Conservation (phyloP, 2,113 vertebrate species). For the Oplegnathus fasciatus region DNA sequence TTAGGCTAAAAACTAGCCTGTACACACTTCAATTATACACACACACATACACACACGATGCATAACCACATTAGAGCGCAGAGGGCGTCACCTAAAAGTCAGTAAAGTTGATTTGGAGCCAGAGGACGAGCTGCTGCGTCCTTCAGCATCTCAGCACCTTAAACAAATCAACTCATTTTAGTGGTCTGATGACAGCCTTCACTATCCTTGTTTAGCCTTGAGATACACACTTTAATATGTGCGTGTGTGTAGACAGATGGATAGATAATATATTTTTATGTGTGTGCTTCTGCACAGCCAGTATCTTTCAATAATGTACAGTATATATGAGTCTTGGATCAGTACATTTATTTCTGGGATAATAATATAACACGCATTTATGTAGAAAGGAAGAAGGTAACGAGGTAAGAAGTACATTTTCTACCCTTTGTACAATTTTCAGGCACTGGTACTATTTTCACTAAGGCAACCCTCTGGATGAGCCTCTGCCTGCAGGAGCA, state of each 20-base stretch:
- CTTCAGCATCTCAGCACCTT: conserved; percentile 50
- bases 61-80: conserved; percentile 61
- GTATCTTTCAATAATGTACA: not conserved
- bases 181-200: conserved; percentile 34
- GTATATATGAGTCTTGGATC: not conserved
- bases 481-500: not conserved
- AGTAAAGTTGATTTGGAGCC: conserved; percentile 59
- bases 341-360: not conserved
- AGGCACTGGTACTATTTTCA: too few species aligned
- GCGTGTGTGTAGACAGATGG: not conserved
- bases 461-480: too few species aligned
- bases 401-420: not conserved
- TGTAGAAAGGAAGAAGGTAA: not conserved
- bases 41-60: conserved; percentile 5
- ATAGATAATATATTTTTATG: conserved; percentile 14
- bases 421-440: not conserved
- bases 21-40: conserved; percentile 20
- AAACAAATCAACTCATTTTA: conserved; percentile 63
- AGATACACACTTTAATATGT: not conserved
- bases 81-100: conserved; percentile 61
- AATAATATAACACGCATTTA: not conserved
- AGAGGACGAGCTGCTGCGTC: conserved; percentile 51
- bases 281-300: not conserved
- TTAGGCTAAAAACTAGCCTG: not conserved
- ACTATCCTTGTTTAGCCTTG: conserved; percentile 49